phyloP scores from a whole-genome alignment of 1,140 invertebrate genomes.

The Gryon sp. region DNA sequence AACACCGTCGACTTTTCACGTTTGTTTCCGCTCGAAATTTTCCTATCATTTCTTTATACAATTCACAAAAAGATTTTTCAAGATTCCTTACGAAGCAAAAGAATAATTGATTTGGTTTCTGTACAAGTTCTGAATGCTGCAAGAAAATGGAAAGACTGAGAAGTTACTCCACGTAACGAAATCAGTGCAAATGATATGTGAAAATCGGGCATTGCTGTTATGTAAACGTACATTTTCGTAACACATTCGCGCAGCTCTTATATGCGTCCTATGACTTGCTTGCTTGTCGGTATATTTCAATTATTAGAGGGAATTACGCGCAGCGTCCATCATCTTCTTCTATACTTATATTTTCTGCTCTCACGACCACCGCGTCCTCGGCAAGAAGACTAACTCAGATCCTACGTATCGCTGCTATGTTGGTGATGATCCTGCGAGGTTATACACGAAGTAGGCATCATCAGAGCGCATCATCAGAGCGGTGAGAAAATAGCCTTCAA shows the following conservation, averaged over 20 bases:
- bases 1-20: conserved; percentile 49
- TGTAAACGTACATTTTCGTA: conserved; percentile 57
- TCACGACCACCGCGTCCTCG: conserved; percentile 69
- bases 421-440: conserved; percentile 76
- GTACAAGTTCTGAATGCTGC: no score
- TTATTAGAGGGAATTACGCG: conserved; percentile 80
- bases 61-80: not conserved
- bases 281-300: conserved; percentile 78
- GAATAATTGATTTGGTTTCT: not conserved
- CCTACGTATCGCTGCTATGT: conserved; percentile 58
- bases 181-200: conserved; percentile 48
- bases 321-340: conserved; percentile 79
- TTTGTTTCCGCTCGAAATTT: conserved; percentile 23
- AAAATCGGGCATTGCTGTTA: conserved; percentile 35
- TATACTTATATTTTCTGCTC: conserved; percentile 79
- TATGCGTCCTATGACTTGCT: conserved; percentile 25
- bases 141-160: not conserved
- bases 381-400: conserved; percentile 64
- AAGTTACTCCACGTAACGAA: conserved; percentile 35
- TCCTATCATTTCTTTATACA: conserved; percentile 1
- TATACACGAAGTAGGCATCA: conserved; percentile 70
- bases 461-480: conserved; percentile 78
- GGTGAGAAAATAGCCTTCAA: conserved; percentile 81
- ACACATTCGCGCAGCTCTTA: conserved; percentile 29
- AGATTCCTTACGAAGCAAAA: conserved; percentile 1